Evolutionary conservation across 2,113 vertebrate genomes (phyloP).

Genomic region (Synchiropus splendidus): DNA sequence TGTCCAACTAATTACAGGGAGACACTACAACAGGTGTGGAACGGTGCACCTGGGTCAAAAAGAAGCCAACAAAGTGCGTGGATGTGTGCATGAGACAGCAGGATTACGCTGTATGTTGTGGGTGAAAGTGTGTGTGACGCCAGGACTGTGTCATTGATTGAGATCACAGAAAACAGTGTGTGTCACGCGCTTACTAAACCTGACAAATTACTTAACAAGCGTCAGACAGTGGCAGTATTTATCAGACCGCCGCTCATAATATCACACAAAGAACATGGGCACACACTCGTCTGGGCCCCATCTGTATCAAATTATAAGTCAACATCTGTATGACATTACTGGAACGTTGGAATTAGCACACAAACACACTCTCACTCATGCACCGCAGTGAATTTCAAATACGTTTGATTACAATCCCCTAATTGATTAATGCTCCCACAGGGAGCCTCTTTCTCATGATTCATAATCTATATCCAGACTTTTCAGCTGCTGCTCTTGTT

Average conservation of each 20-base stretch:
- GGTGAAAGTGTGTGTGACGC: slow-evolving; percentile 50
- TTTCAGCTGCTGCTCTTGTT: slow-evolving; percentile 37
- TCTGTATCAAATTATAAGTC: slow-evolving; percentile 53
- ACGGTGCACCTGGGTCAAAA: slow-evolving; percentile 60
- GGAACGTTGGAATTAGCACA: slow-evolving; percentile 61
- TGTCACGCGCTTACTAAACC: slow-evolving; percentile 49
- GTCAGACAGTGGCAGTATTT: slow-evolving; percentile 29
- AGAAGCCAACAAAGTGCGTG: slow-evolving; percentile 5
- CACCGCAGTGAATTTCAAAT: slow-evolving; percentile 58
- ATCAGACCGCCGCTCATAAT: slow-evolving; percentile 31
- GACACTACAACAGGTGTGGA: slow-evolving; percentile 63
- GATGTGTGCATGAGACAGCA: slow-evolving; percentile 2
- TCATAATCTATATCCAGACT: slow-evolving; percentile 48
- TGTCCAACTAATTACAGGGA: slow-evolving; percentile 68
- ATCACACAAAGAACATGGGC: slow-evolving; percentile 35
- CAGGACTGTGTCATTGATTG: slow-evolving; percentile 31
- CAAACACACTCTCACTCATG: slow-evolving; percentile 63
- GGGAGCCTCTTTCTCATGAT: slow-evolving; percentile 44
- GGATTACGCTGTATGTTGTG: slow-evolving; percentile 14
- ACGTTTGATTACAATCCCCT: slow-evolving; percentile 59
- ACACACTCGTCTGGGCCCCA: slow-evolving; percentile 34
- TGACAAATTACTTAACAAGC: slow-evolving; percentile 29
- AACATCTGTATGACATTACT: slow-evolving; percentile 57
- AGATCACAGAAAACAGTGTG: slow-evolving; percentile 40
- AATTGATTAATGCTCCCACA: slow-evolving; percentile 61